Evolutionary conservation across 2,888 invertebrate species (phyloP), one percentile per base, ranked within the genome.

Genomic region (Andrena bicolor): DNA sequence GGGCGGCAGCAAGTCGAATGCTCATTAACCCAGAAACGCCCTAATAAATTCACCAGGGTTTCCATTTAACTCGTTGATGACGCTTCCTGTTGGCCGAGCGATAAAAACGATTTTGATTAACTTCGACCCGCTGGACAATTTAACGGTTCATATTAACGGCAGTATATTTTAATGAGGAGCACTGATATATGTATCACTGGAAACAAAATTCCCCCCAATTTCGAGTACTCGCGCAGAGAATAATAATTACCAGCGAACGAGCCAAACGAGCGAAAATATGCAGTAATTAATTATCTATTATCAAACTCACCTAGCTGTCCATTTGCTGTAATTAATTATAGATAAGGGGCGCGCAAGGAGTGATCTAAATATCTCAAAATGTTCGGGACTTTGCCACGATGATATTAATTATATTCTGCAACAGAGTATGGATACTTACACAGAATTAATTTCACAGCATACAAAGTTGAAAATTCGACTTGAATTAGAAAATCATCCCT

Each of bases 1-100:
- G 61, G 71, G 49, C 35, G 72, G 64, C 51, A 35, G 69, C 49
- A 48, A 70, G 64, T 60, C 20, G 48, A 60, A 58, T 30, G 60
- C 60, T 77, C 78, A 77, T 80, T 80, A 80, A 78, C 78, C 65
- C 48, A 80, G 79, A 77, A 71, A 80, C 53, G 80, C 66, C 72
- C 48, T 72, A 72, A 79, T 72, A 79, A 80, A 79, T 80, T 79
- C 49, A 16, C 60, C 32, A 53, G 10, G 60, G 53, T 71, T 61
- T 32, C 71, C 60, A 60, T 66, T 72, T 61, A 80, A 79, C 71
- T 79, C 32, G 79, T 66, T 48, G 71, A 79, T 66, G 79, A 79
- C 51, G 60, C 61, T 61, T 49, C 16, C 66, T 53, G 65, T 56
- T 66, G 60, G 20, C 28, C 23, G 26, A 66, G 65, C 71, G 72